Base-by-base conservation (phyloP, 1,140 invertebrate genomes). In the Zaprionus africanus region DNA sequence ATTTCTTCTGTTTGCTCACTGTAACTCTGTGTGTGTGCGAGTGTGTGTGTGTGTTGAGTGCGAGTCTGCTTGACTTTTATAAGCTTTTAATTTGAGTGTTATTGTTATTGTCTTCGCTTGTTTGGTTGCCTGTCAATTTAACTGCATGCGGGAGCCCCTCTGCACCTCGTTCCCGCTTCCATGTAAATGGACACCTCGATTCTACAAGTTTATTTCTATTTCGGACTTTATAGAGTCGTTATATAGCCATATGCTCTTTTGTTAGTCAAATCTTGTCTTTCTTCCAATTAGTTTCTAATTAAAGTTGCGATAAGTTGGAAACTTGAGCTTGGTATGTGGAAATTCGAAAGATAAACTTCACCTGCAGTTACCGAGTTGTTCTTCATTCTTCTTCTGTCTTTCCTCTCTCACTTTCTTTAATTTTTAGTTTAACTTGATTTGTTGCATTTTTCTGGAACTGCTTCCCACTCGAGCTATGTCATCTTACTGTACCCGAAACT, bases 61-160 rank as follows among this genome's bases (percentile, higher is more conserved):
- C 57, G 46, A 69, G 73, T 71, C 28, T 57, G 31, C 34, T 57
- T 76, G 84, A 87, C 84, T 88, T 87, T 87, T 84, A 87, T 78
- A 87, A 88, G 83, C 72, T 78, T 87, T 88, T 88, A 87, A 87
- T 87, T 84, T 75, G 84, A 84, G 81, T 87, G 78, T 90, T 84
- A 88, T 82, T 79, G 63, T 76, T 76, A 71, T 76, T 76, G 61
- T 76, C 74, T 73, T 72, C 54, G 57, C 74, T 73, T 73, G 73
- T 76, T 70, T 78, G 61, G 46, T 63, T 22, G 53, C 49, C 66
- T 79, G 71, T 78, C 64, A 62, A 36, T 79, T 68, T 62, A 66
- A 73, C 67, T 71, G 65, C 78, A 72, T 56, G 78, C 81, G 75
- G 69, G 71, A 74, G 67, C 65, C 62, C 28, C 60, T 4, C 24